Evolutionary conservation across 2,888 invertebrate species (phyloP), one percentile per base, ranked within the genome.

Genomic region (Nymphalis polychloros): DNA sequence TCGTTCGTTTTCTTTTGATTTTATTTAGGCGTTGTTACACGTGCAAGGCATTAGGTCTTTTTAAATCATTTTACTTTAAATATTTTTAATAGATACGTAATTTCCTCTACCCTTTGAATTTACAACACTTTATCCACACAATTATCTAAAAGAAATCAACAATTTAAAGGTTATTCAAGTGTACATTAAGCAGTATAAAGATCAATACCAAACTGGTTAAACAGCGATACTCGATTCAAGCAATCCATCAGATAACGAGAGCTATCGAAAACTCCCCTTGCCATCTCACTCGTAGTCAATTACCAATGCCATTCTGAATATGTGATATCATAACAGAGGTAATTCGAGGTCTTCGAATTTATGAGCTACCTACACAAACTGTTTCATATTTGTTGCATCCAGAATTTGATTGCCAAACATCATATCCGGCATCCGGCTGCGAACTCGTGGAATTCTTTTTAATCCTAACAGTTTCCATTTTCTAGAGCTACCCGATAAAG

Each of bases 341-440:
- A 8, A n/a, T n/a, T 13, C 10, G 27, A 46, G 16, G 27, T 52
- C 41, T 59, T 52, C 19, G 20, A 50, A 50, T 50, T 50, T 50
- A 19, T 35, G 31, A 49, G 20, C 41, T 20, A 41, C 59, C 47
- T 50, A 70, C 55, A 67, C 83, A 81, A 6, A 65, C 65, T 67
- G 67, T 82, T 20, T 84, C 23, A 69, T 85, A 87, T 73, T 75
- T 79, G 63, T 83, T 87, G 20, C 86, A 84, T 70, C 85, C 79
- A 8, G 81, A 81, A 67, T 93, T 93, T 13, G 90, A 82, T 86
- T 85, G 91, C 96, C 88, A 96, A 0, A 93, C 92, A 71, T 93
- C 93, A 72, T 87, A 93, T 10, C 92, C 90, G 7, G 83, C 82
- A 63, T 95, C 84, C 85, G 90, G 83, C 96, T n/a, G 62, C 47